Evolutionary conservation across 1,140 invertebrate genomes (phyloP), one percentile per base, ranked within the genome.

Genomic region (Leptopilina clavipes): DNA sequence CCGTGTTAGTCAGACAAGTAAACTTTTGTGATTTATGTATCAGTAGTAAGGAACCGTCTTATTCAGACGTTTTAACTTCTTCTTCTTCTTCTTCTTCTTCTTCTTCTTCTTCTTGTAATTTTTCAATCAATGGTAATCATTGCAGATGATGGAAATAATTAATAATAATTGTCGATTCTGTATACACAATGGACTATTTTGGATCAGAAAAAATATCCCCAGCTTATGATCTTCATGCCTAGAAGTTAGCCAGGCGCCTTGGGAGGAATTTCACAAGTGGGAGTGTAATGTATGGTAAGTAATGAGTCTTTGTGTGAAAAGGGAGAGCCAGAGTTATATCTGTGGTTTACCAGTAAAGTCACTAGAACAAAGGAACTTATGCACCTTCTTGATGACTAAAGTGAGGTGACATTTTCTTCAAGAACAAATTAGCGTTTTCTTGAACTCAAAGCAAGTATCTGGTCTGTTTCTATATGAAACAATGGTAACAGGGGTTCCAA

Each of bases 281-380:
- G 59, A 65, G 59, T 65, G 12, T 22, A 31, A 65, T 31, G 14
- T 31, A 65, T 65, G 59, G 19, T n/a, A 25, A 65, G 5, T 37
- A 65, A 37, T 31, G 59, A 65, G 22, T 14, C 22, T 59, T 25
- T 59, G 56, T 59, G 19, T 12, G 48, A 52, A 52, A 25, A 25
- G 56, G 56, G 56, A 65, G 59, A 65, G 59, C 25, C 59, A 65
- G 59, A 65, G 59, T 65, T 22, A 65, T 65, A 25, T 65, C 56
- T 65, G 56, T 25, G 56, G 56, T 65, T 7, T 65, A 12, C 5
- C 22, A 11, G 9, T 56, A 18, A 12, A 65, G 22, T 31, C 12
- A 31, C 2, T 9, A 7, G 19, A n/a, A 65, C 59, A 65, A 37
- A 65, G 59, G 25, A 65, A 65, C 59, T 65, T n/a, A 10, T n/a